Base-by-base conservation (phyloP, 2,888 invertebrate species). In the Abrostola tripartita region DNA sequence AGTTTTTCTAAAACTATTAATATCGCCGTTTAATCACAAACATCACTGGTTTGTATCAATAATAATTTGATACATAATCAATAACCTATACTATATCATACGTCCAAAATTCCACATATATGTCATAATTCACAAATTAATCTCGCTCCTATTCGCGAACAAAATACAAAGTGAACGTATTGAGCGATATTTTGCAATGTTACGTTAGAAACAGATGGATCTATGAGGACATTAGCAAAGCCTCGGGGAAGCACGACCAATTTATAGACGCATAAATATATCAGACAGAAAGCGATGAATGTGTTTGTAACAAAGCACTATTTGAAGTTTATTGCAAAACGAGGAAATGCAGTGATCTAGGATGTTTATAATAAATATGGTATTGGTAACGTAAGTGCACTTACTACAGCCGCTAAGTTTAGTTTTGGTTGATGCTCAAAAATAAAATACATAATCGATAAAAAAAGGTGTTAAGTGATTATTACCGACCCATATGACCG, bases 261-360 rank as follows among this genome's bases (percentile, higher is more conserved):
- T 78, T 78, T 78, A 78, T 72, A 57, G 78, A 57, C 77, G 52
- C 79, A 78, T 79, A 78, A 78, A 78, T 74, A 78, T 67, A 79
- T 76, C 61, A 71, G 63, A 58, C 60, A 62, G 69, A 62, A 70
- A 58, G 61, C 61, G 69, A 78, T 72, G 65, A 59, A 79, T 78
- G 76, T 71, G 65, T 67, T 70, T 52, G 58, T 56, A 63, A 66
- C 74, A 78, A 78, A 70, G 68, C 68, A 61, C 61, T 68, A 68
- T 65, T 65, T 78, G 62, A 63, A 64, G 64, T 68, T 53, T 74
- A 76, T 77, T 78, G 66, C 65, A 7, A 52, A 49, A 40, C 49
- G 14, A 54, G 38, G 42, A 42, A 52, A 63, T 63, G 71, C 52
- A 38, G 40, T 57, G 52, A 61, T 63, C n/a, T 66, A 52, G 41